phyloP scores from a whole-genome alignment of 2,113 vertebrate genomes.

The Xiphophorus hellerii region DNA sequence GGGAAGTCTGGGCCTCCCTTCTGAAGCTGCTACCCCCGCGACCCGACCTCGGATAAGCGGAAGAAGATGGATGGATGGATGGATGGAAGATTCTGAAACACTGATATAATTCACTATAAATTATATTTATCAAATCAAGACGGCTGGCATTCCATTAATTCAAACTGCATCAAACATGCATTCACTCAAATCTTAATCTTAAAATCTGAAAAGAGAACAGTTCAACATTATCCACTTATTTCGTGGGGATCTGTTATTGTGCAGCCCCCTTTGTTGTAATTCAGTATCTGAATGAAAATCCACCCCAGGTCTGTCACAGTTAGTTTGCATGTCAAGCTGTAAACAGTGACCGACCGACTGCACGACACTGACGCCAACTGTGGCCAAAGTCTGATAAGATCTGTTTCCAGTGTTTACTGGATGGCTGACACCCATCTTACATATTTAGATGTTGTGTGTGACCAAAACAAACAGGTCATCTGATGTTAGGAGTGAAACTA shows the following conservation, averaged over 20 bases:
- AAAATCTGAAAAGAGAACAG: background rate
- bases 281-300: slow-evolving; percentile 6
- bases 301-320: slow-evolving; percentile 15
- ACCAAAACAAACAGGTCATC: slow-evolving; percentile 19
- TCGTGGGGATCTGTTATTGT: background rate
- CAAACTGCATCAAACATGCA: background rate
- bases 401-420: background rate
- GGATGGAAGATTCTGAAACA: no score
- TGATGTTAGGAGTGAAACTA: slow-evolving; percentile 9
- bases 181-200: background rate
- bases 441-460: background rate
- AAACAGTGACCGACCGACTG: slow-evolving; percentile 45
- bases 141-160: background rate
- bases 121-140: no score
- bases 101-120: no score
- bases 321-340: slow-evolving; percentile 34
- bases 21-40: no score
- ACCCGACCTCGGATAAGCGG: no score
- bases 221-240: background rate
- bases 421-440: background rate
- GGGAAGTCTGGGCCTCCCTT: no score
- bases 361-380: background rate
- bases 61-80: no score
- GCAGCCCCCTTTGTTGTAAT: background rate
- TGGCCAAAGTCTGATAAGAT: background rate